Base-by-base conservation (phyloP, 2,113 vertebrate genomes). In the Oryzias curvinotus region DNA sequence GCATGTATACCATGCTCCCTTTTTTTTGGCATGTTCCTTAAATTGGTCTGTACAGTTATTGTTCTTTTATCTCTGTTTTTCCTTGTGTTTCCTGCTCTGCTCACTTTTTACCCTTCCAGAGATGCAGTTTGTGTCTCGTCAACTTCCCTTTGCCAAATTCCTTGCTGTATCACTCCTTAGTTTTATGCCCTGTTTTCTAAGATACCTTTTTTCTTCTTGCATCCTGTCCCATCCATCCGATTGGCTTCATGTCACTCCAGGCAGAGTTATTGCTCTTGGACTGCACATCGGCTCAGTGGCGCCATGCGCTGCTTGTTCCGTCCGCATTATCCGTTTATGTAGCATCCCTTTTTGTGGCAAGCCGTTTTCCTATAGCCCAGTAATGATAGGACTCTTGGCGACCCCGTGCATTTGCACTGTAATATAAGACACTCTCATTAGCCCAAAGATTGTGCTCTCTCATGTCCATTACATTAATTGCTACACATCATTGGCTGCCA, bases 401-500 rank as follows among this genome's bases (percentile, higher is more conserved):
- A 88, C 86, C 81, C 68, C 51, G 68, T 83, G 78, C 87, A 86
- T 85, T 91, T 84, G 76, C 73, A 56, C 73, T 86, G 87, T 86
- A 88, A 86, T 78, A 83, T 65, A 85, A 90, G 87, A 87, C 71
- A 56, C 84, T 82, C 84, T 84, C 85, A 89, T 88, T 88, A 91
- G 84, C 72, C 71, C 58, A 64, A 58, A 73, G 71, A 82, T 76
- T 79, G 61, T 44, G 43, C 78, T 73, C 65, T 80, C 78, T 86
- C 75, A 77, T 84, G 89, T 89, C 87, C 88, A 87, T 90, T 90
- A 88, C 87, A 89, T 89, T 92, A 91, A 92, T 91, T 91, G 86
- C 82, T 82, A 76, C 83, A 85, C 79, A 84, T 88, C 77, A 77
- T 72, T 75, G 77, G 71, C 77, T 74, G 70, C 78, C 50, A n/a